Conservation (phyloP, 2,797 vertebrate genomes). For the Monodelphis domestica region DNA sequence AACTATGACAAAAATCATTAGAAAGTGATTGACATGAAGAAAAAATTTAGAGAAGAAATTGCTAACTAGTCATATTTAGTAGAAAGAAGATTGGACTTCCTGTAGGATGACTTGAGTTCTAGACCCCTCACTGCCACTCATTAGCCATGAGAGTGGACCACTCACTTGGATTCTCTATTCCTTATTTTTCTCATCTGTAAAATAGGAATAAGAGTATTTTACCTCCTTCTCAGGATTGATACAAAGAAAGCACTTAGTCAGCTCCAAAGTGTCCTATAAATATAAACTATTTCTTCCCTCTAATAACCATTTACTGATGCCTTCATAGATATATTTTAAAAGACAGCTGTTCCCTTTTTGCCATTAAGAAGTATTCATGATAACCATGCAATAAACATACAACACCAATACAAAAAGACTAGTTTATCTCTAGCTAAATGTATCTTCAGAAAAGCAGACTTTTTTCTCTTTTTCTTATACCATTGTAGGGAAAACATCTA, state of each 20-base stretch:
- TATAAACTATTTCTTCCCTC: slow-evolving; percentile 65
- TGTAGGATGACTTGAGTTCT: not conserved
- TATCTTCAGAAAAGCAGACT: not conserved
- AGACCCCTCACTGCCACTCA: not conserved
- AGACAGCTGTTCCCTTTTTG: slow-evolving; percentile 64
- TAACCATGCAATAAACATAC: slow-evolving; percentile 53
- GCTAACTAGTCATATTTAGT: not conserved
- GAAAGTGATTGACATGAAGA: not conserved
- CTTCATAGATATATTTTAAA: slow-evolving; percentile 71
- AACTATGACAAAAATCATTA: not conserved
- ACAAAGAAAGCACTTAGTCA: not conserved
- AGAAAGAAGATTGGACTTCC: not conserved
- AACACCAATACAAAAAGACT: not conserved
- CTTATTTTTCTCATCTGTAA: not conserved
- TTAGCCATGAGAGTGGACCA: not conserved
- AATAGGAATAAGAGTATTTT: not conserved
- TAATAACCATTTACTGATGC: slow-evolving; percentile 65
- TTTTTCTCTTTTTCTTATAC: not conserved
- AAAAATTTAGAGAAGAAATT: not conserved
- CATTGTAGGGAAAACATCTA: not conserved
- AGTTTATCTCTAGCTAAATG: not conserved
- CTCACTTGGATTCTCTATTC: not conserved
- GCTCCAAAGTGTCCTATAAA: slow-evolving; percentile 40
- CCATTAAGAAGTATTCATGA: slow-evolving; percentile 63
- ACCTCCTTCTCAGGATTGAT: not conserved